Evolutionary conservation across 2,888 invertebrate genomes (phyloP), one percentile per base, ranked within the genome.

Genomic region (Calameuta pallipes): DNA sequence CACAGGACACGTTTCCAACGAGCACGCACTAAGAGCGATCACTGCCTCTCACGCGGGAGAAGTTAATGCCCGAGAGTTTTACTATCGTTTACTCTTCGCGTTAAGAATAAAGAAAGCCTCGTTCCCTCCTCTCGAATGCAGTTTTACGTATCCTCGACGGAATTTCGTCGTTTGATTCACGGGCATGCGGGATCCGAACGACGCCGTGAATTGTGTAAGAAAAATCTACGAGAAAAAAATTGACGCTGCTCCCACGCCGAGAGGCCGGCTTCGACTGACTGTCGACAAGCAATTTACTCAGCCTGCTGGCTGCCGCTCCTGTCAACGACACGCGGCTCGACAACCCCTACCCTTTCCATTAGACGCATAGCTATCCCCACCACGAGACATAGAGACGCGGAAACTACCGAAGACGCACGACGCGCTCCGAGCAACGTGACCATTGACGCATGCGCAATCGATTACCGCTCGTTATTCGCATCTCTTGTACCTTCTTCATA

Each of bases 251-350:
- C 81, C 73, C 83, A 76, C 85, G 83, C 82, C 84, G 86, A 87
- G 79, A 83, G 82, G 84, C 87, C 88, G 88, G 86, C 87, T 87
- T 83, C 83, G 80, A 88, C 88, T 88, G 87, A 75, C 33, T 36
- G 78, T 74, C 78, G 80, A 68, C 74, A 73, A 79, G 78, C 76
- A 74, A 75, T 74, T 83, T 80, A 76, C 82, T 78, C 78, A 78
- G 78, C 81, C 82, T 79, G 79, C 81, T 81, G 80, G 82, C 83
- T 80, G 79, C 78, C 79, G 80, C 84, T 80, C 81, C 85, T 86
- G 86, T 86, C 85, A 85, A 87, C 87, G 85, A 85, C 87, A 86
- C 86, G 86, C 87, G 86, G 85, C 81, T 81, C 79, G 74, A 78
- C 78, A 75, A 73, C 81, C 78, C 82, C 79, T 73, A 37, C 69